Evolutionary conservation across 2,113 vertebrate species (phyloP).

Genomic region (Narcine bancroftii): DNA sequence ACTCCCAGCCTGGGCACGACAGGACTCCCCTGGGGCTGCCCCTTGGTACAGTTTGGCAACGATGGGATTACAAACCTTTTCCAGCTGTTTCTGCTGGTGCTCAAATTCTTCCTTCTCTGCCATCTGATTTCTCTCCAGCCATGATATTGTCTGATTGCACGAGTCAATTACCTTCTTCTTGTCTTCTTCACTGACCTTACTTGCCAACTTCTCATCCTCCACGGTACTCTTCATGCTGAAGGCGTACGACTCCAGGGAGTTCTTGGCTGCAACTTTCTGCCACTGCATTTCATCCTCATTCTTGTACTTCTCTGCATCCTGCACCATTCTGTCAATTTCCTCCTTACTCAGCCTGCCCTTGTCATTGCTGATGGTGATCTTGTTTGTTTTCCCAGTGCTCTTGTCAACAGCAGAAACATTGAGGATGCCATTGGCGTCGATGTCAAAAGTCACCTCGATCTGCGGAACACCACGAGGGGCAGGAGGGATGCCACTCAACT

Average conservation of each 20-base stretch:
- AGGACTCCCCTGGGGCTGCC: not conserved
- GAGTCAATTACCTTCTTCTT: conserved; percentile 41
- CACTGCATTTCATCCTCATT: not conserved
- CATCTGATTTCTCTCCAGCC: conserved; percentile 43
- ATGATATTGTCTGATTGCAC: conserved; percentile 39
- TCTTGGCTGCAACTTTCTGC: conserved; percentile 40
- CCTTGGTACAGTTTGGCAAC: conserved; percentile 39
- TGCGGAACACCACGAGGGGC: conserved; percentile 68
- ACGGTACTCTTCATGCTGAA: conserved; percentile 41
- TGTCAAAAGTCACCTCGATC: conserved; percentile 50
- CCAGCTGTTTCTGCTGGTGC: conserved; percentile 42
- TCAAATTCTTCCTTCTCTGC: conserved; percentile 43
- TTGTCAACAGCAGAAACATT: conserved; percentile 69
- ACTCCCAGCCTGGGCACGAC: not conserved
- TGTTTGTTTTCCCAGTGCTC: conserved; percentile 53
- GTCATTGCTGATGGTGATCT: conserved; percentile 42
- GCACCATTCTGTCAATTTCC: conserved; percentile 42
- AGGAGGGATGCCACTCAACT: conserved; percentile 63
- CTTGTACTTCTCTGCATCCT: conserved; percentile 40
- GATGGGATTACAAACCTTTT: conserved; percentile 40
- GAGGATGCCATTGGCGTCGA: conserved; percentile 47
- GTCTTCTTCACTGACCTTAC: conserved; percentile 36
- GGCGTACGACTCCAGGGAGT: conserved; percentile 42
- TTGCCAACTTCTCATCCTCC: conserved; percentile 30
- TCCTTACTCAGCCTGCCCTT: conserved; percentile 41